These are phyloP conservation scores for Channa striata DNA, from an alignment of 2,797 vertebrate species.

Conservation along the genomic window DNA sequence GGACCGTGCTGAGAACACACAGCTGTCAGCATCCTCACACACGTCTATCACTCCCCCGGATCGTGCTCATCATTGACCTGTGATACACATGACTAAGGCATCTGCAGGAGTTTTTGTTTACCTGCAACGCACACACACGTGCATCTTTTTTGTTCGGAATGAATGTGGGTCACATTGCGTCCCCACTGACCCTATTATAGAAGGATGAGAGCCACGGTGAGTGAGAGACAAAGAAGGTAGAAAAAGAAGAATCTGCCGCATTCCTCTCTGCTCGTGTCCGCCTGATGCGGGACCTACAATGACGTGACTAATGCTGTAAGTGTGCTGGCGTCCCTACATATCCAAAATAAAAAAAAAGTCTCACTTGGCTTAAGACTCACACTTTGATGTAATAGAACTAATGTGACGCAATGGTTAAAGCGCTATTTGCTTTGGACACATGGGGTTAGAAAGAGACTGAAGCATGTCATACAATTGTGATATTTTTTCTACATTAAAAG, in stretches of 20 bases:
- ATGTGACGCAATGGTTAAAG: constrained; percentile 4
- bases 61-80: constrained; percentile 42
- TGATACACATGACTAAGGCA: constrained; percentile 38
- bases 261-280: constrained; percentile 68
- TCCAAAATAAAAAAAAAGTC: constrained; percentile 65
- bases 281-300: too few relatives aligned
- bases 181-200: constrained; percentile 81
- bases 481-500: constrained; percentile 2
- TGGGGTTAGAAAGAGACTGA: neutral
- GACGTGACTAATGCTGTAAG: constrained; percentile 80
- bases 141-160: constrained; percentile 53
- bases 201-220: constrained; percentile 56
- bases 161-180: constrained; percentile 72
- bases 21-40: constrained; percentile 42
- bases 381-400: constrained; percentile 27
- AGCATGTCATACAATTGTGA: neutral
- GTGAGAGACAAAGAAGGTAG: constrained; percentile 30
- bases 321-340: constrained; percentile 63
- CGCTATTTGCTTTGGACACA: constrained; percentile 16
- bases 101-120: constrained; percentile 64
- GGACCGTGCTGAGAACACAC: constrained; percentile 40
- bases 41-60: constrained; percentile 43
- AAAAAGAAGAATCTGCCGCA: constrained; percentile 53
- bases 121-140: constrained; percentile 56
- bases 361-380: constrained; percentile 57